phyloP scores from a whole-genome alignment of 92 coral and sea anemone genomes.

The Paramuricea clavata region DNA sequence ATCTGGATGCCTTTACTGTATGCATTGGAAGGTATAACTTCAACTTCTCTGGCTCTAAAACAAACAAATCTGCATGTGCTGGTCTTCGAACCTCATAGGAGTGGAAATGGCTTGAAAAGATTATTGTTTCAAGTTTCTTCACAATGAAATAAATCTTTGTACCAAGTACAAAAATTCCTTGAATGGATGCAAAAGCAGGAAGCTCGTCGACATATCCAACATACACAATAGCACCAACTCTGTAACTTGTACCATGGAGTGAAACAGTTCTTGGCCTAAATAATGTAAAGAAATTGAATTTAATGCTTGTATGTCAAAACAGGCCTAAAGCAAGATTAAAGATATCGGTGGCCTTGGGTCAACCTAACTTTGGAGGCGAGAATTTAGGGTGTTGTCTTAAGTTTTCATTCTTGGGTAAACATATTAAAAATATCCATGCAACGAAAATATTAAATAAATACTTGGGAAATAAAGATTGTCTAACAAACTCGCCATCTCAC shows the following conservation, averaged over 20 bases:
- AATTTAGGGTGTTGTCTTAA: no score
- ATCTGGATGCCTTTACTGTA: slow-evolving; percentile 25
- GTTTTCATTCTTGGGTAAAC: no score
- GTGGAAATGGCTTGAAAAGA: slow-evolving; percentile 39
- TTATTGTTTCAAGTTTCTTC: slow-evolving; percentile 22
- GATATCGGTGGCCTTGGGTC: no score
- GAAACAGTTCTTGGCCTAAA: slow-evolving; percentile 40
- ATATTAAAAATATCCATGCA: no score
- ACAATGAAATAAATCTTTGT: slow-evolving; percentile 34
- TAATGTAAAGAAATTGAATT: not conserved
- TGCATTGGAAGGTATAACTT: slow-evolving; percentile 51
- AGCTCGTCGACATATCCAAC: slow-evolving; percentile 10
- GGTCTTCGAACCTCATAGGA: slow-evolving; percentile 43
- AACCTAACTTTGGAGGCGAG: no score
- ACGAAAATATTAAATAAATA: no score
- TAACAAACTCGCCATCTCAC: no score
- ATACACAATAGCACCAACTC: slow-evolving; percentile 45
- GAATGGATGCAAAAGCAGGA: slow-evolving; percentile 52
- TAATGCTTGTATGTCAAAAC: not conserved
- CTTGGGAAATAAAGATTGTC: no score
- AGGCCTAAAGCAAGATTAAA: no score
- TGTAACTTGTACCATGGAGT: slow-evolving; percentile 61
- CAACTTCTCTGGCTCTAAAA: slow-evolving; percentile 24
- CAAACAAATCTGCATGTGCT: not conserved
- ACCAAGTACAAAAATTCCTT: slow-evolving; percentile 32